Evolutionary conservation across 2,888 invertebrate genomes (phyloP).

Genomic region (Adelognathus sp.): DNA sequence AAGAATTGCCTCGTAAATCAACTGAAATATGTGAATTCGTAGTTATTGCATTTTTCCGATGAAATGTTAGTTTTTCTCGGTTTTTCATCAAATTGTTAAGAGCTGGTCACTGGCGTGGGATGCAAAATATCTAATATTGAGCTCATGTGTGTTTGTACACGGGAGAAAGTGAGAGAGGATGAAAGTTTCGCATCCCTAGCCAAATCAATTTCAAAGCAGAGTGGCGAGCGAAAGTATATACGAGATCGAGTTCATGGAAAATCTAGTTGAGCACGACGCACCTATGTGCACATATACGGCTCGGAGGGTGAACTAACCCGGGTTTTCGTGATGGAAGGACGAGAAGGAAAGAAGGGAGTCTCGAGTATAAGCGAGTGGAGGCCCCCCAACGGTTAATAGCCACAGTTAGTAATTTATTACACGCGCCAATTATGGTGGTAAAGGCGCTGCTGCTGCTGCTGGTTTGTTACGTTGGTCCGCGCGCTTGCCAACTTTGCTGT

Average conservation of each 20-base stretch:
- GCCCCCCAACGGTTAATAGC: conserved; percentile 18
- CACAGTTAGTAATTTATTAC: conserved; percentile 33
- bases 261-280: conserved; percentile 6
- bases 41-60: neutral
- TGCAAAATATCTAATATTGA: neutral
- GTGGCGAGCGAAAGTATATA: neutral
- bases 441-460: neutral
- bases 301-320: neutral
- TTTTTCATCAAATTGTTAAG: neutral
- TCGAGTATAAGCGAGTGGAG: neutral
- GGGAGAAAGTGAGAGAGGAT: neutral
- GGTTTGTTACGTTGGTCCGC: conserved; percentile 1
- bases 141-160: neutral
- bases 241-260: conserved; percentile 30
- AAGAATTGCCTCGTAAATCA: neutral
- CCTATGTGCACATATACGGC: too few species aligned
- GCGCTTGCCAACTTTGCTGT: neutral
- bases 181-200: neutral
- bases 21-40: neutral
- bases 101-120: neutral
- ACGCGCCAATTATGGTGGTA: conserved; percentile 26
- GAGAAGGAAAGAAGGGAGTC: neutral
- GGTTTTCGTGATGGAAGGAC: neutral
- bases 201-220: conserved; percentile 21
- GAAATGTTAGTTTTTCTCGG: neutral